Percentiles rank a stretch among this genome's conserved stretches.
Evolutionary conservation across 2,113 vertebrate genomes (phyloP).

Genomic region (Progne subis): DNA sequence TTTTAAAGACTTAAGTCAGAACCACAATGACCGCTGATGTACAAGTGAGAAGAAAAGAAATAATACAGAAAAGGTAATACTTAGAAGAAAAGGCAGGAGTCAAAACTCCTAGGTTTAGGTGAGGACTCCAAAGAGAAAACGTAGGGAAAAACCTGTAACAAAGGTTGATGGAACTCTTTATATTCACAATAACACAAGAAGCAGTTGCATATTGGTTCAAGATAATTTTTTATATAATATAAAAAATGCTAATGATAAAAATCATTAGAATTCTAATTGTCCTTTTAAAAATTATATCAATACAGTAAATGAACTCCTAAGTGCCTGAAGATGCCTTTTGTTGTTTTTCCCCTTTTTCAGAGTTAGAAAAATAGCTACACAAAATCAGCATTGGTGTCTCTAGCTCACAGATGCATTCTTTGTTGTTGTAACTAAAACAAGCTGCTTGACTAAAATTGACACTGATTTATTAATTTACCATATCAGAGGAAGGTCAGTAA

Average conservation of each 20-base stretch:
- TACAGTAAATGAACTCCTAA: background rate
- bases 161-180: background rate
- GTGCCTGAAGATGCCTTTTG: background rate
- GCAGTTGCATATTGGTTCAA: background rate
- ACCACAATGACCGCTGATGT: background rate
- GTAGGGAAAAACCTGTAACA: background rate
- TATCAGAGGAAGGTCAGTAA: background rate
- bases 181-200: background rate
- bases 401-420: background rate
- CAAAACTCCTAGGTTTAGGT: background rate
- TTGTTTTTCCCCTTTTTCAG: background rate
- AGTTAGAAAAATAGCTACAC: background rate
- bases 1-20: background rate
- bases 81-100: background rate
- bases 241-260: background rate
- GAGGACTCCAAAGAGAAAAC: background rate
- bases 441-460: background rate
- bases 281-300: background rate
- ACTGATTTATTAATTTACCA: constrained; percentile 9
- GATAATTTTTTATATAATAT: background rate
- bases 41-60: background rate
- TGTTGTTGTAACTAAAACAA: background rate
- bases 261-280: background rate
- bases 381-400: background rate
- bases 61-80: background rate